A percentile compares a stretch with the other conserved stretches of the same genome.
Evolutionary conservation across 2,113 vertebrate genomes (phyloP).

Genomic region (Dissostichus mawsoni): DNA sequence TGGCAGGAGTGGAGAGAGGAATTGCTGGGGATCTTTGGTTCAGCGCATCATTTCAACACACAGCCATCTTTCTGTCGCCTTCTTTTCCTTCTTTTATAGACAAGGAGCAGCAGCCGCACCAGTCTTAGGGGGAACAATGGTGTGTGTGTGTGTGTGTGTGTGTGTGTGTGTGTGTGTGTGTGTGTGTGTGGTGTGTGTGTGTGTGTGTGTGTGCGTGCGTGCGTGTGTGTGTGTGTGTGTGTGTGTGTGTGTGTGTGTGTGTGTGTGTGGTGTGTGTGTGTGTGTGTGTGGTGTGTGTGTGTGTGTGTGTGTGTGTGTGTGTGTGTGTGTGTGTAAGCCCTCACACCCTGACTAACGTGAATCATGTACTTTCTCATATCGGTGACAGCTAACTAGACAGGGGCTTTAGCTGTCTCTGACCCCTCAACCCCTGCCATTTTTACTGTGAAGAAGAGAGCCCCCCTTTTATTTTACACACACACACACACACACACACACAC

Average conservation of each 20-base stretch:
- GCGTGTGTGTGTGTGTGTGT: conserved; percentile 34
- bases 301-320: conserved; percentile 32
- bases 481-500: background rate
- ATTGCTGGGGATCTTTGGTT: conserved; percentile 51
- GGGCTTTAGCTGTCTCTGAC: conserved; percentile 74
- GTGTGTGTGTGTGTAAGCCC: conserved; percentile 31
- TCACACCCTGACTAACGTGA: conserved; percentile 85
- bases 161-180: conserved; percentile 33
- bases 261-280: too few relatives aligned
- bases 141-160: conserved; percentile 49
- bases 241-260: conserved; percentile 35
- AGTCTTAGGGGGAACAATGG: conserved; percentile 46
- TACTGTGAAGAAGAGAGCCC: conserved; percentile 55
- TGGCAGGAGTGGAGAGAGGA: background rate
- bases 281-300: conserved; percentile 51
- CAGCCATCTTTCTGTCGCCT: conserved; percentile 50
- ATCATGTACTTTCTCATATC: conserved; percentile 87
- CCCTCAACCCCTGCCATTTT: conserved; percentile 61
- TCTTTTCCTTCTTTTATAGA: conserved; percentile 63
- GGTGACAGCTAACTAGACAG: conserved; percentile 86
- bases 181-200: conserved; percentile 25
- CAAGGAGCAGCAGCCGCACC: conserved; percentile 72
- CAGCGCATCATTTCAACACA: conserved; percentile 71
- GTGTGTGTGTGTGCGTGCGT: too few relatives aligned
- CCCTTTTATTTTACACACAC: background rate